Evolutionary conservation across 2,113 vertebrate genomes (phyloP).

Genomic region (Pavo muticus): DNA sequence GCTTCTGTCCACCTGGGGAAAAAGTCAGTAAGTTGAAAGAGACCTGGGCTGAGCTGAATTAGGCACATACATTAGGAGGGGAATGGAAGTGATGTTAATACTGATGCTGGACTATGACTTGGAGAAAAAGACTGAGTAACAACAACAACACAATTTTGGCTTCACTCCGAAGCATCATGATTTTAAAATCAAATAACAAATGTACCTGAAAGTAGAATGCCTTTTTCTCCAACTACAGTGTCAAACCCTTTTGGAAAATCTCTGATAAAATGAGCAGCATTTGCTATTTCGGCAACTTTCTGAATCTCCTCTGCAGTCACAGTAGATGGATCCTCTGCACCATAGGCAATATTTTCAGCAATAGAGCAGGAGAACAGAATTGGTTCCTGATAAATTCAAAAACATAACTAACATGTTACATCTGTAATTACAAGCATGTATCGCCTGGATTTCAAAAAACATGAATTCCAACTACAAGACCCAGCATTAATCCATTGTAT

Average conservation of each 20-base stretch:
- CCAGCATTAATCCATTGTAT: not conserved
- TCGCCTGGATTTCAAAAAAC: not conserved
- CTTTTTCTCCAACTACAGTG: conserved; percentile 96
- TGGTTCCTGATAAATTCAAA: conserved; percentile 84
- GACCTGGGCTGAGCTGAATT: not conserved
- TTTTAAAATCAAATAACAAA: not conserved
- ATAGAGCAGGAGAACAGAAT: conserved; percentile 96
- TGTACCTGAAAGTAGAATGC: conserved; percentile 92
- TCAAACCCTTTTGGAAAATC: conserved; percentile 90
- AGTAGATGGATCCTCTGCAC: conserved; percentile 81
- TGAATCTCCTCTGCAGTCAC: conserved; percentile 87
- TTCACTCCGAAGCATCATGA: not conserved
- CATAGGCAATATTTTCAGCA: conserved; percentile 97
- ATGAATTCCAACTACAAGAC: not conserved
- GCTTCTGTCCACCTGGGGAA: conserved; percentile 93
- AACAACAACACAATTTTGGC: not conserved
- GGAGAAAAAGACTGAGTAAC: not conserved
- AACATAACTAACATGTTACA: not conserved
- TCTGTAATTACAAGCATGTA: not conserved
- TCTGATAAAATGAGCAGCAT: conserved; percentile 88
- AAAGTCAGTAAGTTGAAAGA: not conserved
- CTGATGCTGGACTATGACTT: not conserved
- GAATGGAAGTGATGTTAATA: not conserved
- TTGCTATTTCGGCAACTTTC: conserved; percentile 88
- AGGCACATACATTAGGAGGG: not conserved